Base-by-base conservation (phyloP, 2,113 vertebrate genomes). In the Edolisoma coerulescens region DNA sequence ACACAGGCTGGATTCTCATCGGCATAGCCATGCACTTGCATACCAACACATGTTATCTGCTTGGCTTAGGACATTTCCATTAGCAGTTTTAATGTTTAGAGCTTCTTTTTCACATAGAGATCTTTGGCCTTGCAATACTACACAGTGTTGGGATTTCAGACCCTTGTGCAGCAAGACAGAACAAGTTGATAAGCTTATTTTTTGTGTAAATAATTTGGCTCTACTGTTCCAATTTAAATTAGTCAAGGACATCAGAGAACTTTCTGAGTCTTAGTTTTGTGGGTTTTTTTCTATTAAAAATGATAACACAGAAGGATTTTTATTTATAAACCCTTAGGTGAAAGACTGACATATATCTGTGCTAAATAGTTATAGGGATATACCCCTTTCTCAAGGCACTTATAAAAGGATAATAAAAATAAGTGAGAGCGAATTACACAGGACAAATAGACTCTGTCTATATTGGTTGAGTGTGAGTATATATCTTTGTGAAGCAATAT, bases 1-100 rank as follows among this genome's bases (percentile, higher is more conserved):
- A 95, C 91, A 87, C 95, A 94, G 92, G 70, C 96, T 95, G 97
- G 92, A 80, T 87, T 96, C 96, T 94, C 81, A 59, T 94, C 37
- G 4, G 70, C 45, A 10, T 70, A 60, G 65, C 90, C 84, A 56
- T 94, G 97, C 94, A 94, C 89, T 96, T 97, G 96, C 95, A 90
- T 97, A 93, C 94, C 83, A 96, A 80, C 91, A 64, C 74, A 86
- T 78, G 95, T 92, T 95, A 87, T 75, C 86, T 89, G 77, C 90
- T 95, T 95, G 86, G 59, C 47, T 84, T 81, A 93, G 64, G 82
- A 60, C 63, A 59, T 64, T 96, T 92, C 75, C 65, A 90, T 64
- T 89, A 59, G 39, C 61, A 67, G 47, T 82, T 90, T 76, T 75
- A 77, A 87, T 81, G 56, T 89, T 95, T 79, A 89, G 42, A 47